Evolutionary conservation across 2,888 invertebrate species (phyloP), one percentile per base, ranked within the genome.

Genomic region (Mesochorus sp.): DNA sequence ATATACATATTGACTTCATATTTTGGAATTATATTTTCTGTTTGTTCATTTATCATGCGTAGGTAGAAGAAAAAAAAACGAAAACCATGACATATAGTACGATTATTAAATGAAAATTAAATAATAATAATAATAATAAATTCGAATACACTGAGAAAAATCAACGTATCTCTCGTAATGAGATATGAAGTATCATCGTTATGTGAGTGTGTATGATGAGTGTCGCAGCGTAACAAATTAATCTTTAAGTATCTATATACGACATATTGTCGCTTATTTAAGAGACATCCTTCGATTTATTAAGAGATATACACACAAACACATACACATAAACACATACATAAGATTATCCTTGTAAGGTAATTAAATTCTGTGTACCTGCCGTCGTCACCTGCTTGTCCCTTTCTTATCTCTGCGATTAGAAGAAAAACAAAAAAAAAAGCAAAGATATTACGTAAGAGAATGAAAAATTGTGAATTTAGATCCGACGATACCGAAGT

Each of bases 41-140:
- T 82, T 83, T 84, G 19, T 21, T 82, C 70, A 81, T 83, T 81
- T 85, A 84, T 81, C 81, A 83, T 73, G 77, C 80, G 86, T 86
- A 85, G 83, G 81, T 81, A 80, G 82, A 82, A 28, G 81, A 83
- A 82, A 80, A 81, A 82, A 28, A 81, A 83, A 82, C 82, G 76
- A 85, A 84, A 80, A 59, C 39, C 47, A 77, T 19, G 62, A 68
- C 42, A 0, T 49, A 59, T 66, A 51, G 49, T 47, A 31, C 55
- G 49, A 62, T 55, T 70, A 64, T 66, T 49, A 34, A 62, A 55
- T 37, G 21, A 53, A 42, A 61, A 39, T 55, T 19, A 28, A 31
- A n/a, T 37, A 64, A 28, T 28, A 28, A 14, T 12, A 12, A 55
- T 8, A 14, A 53, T 12, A 57, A 57, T 10, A 70, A 42, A 28